These are phyloP conservation scores for Gallinago stenura DNA, from an alignment of 2,797 vertebrate species.

Conservation along the genomic window DNA sequence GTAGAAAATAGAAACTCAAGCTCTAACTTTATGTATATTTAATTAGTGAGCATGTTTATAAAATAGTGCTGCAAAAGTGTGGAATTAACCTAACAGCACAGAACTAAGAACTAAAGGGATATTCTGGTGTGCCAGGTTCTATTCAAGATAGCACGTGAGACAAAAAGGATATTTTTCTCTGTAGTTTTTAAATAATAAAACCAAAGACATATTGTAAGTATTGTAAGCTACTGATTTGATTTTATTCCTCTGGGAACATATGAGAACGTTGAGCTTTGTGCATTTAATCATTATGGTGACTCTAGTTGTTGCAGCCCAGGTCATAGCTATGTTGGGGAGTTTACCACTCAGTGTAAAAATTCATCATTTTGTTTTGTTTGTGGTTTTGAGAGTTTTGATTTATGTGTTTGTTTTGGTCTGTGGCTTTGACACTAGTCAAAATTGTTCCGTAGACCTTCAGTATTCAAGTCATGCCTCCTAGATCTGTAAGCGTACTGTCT, in stretches of 20 bases:
- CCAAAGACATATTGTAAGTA: neutral
- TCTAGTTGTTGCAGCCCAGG: neutral
- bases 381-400: conserved; percentile 7
- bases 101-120: neutral
- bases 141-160: neutral
- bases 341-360: neutral
- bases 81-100: neutral
- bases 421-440: conserved; percentile 29
- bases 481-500: conserved; percentile 47
- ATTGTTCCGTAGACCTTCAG: neutral
- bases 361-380: neutral
- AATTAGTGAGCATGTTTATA: neutral
- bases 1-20: conserved; percentile 20
- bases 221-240: neutral
- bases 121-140: neutral
- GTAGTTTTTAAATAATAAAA: neutral
- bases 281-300: neutral
- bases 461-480: conserved; percentile 58
- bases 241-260: neutral
- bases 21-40: neutral
- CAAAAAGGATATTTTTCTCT: neutral
- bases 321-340: neutral
- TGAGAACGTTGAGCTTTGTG: neutral
- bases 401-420: conserved; percentile 3
- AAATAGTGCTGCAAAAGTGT: neutral